phyloP scores from a whole-genome alignment of 2,113 vertebrate species.

The Petroica traversi region DNA sequence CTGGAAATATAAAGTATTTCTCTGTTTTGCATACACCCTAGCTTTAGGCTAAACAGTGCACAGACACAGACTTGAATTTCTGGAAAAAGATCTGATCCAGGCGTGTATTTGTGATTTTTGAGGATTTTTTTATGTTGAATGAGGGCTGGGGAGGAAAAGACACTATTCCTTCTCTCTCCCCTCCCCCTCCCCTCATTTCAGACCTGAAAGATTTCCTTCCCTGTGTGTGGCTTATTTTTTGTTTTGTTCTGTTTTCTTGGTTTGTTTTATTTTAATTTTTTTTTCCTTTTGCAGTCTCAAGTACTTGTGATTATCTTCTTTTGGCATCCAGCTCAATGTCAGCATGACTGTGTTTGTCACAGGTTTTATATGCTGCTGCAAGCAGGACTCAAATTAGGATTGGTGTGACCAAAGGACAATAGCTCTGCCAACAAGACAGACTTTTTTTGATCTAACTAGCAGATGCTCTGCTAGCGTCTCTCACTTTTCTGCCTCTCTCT shows the following conservation, averaged over 20 bases:
- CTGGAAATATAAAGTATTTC: slow-evolving; percentile 33
- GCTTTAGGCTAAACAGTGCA: slow-evolving; percentile 2
- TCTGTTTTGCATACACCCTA: slow-evolving; percentile 1
- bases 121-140: background rate
- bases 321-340: slow-evolving; percentile 46
- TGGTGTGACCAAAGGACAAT: slow-evolving; percentile 66
- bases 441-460: slow-evolving; percentile 48
- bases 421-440: slow-evolving; percentile 65
- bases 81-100: background rate
- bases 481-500: slow-evolving; percentile 58
- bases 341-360: slow-evolving; percentile 53
- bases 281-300: background rate
- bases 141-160: background rate
- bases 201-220: background rate
- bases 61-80: slow-evolving; percentile 4
- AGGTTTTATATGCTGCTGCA: slow-evolving; percentile 51
- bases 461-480: slow-evolving; percentile 66
- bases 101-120: background rate
- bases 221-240: background rate
- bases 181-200: fast-evolving
- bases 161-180: background rate
- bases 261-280: background rate
- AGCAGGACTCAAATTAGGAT: slow-evolving; percentile 61
- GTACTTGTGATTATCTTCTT: slow-evolving; percentile 8
- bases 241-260: background rate